Evolutionary conservation across 2,888 invertebrate genomes (phyloP).

Genomic region (Drosophila ustulata): DNA sequence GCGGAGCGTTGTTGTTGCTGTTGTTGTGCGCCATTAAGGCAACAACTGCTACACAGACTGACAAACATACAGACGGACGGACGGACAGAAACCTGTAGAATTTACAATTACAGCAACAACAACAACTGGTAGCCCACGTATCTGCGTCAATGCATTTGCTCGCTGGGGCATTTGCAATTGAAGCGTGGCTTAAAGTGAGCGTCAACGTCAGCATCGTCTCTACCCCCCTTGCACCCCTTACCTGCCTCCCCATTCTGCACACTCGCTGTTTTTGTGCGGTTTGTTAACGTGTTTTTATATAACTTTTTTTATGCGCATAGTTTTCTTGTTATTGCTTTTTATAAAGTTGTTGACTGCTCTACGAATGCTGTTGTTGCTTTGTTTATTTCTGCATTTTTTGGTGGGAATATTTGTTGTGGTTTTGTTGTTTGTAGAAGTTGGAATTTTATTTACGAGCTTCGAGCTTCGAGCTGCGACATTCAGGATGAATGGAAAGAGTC

Average conservation of each 20-base stretch:
- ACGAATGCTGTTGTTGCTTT: constrained; percentile 21
- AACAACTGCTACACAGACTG: constrained; percentile 59
- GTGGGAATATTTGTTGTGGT: constrained; percentile 56
- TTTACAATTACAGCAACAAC: constrained; percentile 71
- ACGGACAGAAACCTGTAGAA: constrained; percentile 73
- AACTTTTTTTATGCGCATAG: constrained; percentile 69
- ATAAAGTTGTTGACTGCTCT: constrained; percentile 54
- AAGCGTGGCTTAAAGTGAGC: constrained; percentile 75
- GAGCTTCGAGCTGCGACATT: constrained; percentile 25
- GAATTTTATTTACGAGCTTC: constrained; percentile 53
- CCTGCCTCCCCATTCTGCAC: constrained; percentile 8
- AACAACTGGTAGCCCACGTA: constrained; percentile 58
- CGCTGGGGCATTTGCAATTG: constrained; percentile 77
- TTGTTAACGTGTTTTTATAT: constrained; percentile 74
- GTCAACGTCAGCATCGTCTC: constrained; percentile 28
- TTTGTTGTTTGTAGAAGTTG: constrained; percentile 32
- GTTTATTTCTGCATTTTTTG: constrained; percentile 65
- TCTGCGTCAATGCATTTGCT: constrained; percentile 69
- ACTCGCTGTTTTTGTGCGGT: constrained; percentile 26
- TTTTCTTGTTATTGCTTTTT: constrained; percentile 49
- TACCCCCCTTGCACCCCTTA: constrained; percentile 11
- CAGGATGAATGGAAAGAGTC: constrained; percentile 46
- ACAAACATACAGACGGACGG: constrained; percentile 35
- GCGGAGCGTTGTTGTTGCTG: constrained; percentile 52
- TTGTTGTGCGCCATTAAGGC: constrained; percentile 66